Conservation (phyloP, 53 echinoderm and acorn worm genomes). For the Zoroaster sp. region DNA sequence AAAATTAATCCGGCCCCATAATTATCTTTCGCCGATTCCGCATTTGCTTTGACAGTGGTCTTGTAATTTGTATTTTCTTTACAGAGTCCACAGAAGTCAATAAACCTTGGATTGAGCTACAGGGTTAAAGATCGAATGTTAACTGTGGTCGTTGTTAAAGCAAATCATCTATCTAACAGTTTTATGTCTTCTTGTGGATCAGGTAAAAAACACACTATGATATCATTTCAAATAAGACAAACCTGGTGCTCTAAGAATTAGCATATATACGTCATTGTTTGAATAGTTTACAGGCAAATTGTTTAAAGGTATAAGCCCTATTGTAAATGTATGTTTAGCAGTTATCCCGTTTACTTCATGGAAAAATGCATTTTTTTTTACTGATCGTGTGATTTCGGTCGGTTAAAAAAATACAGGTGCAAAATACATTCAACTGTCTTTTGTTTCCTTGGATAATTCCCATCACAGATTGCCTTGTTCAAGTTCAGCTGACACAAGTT, state of each 20-base stretch:
- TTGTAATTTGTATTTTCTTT: background rate
- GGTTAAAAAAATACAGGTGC: too few species aligned
- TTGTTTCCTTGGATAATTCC: too few species aligned
- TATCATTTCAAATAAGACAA: too few species aligned
- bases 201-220: too few species aligned
- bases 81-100: constrained; percentile 20
- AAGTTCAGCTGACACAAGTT: constrained; percentile 72
- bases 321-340: too few species aligned
- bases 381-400: too few species aligned
- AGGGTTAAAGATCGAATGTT: constrained; percentile 22
- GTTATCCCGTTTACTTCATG: too few species aligned
- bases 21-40: background rate
- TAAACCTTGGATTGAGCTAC: constrained; percentile 67
- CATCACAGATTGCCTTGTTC: constrained; percentile 61
- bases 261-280: too few species aligned
- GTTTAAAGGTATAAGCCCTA: too few species aligned
- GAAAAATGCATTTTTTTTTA: background rate
- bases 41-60: background rate
- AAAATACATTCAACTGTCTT: too few species aligned
- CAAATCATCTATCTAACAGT: constrained; percentile 1
- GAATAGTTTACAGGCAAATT: too few species aligned
- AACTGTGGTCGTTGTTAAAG: constrained; percentile 57
- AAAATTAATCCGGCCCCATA: background rate
- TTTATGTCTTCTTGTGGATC: background rate
- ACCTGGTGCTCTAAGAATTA: too few species aligned